A percentile compares a stretch with the other conserved stretches of the same genome.
Evolutionary conservation across 2,888 invertebrate genomes (phyloP).

Genomic region (Metallyticus violacea): DNA sequence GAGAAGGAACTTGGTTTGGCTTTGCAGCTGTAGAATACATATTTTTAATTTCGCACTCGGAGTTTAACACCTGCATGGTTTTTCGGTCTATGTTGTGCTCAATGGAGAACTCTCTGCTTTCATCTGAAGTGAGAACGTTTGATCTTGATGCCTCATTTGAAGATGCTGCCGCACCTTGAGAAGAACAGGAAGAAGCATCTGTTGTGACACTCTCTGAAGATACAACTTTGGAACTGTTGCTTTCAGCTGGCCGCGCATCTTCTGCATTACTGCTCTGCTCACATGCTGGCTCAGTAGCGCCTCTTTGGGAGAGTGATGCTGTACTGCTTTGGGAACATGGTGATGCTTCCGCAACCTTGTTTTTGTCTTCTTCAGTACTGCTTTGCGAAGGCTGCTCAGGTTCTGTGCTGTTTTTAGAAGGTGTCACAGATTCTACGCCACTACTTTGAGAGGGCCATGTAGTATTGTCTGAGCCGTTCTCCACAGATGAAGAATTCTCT

Average conservation of each 20-base stretch:
- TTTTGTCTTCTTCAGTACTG: neutral
- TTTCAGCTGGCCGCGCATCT: neutral
- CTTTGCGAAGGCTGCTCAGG: neutral
- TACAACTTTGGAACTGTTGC: neutral
- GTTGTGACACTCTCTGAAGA: neutral
- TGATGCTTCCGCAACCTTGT: neutral
- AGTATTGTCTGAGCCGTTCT: neutral
- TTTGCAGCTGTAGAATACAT: neutral
- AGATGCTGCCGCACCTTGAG: neutral
- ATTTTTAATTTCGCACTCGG: neutral
- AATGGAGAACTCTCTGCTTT: neutral
- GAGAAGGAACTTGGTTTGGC: neutral
- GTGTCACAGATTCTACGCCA: neutral
- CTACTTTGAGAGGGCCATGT: neutral
- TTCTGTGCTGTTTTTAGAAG: neutral
- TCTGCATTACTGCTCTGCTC: neutral
- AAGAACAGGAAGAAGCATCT: neutral
- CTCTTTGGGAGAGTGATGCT: neutral
- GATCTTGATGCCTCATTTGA: neutral
- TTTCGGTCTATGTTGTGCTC: neutral
- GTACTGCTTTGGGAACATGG: neutral
- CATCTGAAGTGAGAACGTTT: neutral
- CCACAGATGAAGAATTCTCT: neutral
- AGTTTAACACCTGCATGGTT: neutral
- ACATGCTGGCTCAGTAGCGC: neutral